phyloP scores from a whole-genome alignment of 2,888 invertebrate species.

The Ectropis crepuscularia region DNA sequence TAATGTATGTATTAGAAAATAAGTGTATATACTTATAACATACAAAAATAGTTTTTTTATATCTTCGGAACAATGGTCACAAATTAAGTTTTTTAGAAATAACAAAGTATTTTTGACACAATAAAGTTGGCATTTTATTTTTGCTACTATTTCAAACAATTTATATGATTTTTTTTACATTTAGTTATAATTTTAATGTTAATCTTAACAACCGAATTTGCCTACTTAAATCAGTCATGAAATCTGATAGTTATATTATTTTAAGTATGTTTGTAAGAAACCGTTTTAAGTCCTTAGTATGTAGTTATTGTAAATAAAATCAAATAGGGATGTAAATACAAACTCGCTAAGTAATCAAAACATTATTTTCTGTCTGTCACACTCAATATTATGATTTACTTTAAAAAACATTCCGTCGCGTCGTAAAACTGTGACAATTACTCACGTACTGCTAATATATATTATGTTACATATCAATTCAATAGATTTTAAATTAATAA shows the following conservation, averaged over 20 bases:
- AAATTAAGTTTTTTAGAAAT: constrained; percentile 1
- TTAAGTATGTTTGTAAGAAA: constrained; percentile 1
- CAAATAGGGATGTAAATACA: constrained; percentile 7
- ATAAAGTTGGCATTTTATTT: constrained; percentile 9
- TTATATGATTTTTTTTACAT: constrained; percentile 14
- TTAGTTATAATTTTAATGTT: constrained; percentile 4
- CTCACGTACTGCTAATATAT: no score
- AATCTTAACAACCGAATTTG: constrained; percentile 20
- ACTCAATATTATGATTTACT: not conserved
- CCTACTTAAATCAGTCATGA: constrained; percentile 19
- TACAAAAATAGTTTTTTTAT: not conserved
- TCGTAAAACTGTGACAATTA: no score
- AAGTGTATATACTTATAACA: constrained; percentile 43
- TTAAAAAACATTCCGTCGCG: no score
- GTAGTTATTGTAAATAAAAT: constrained; percentile 3
- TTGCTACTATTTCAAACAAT: constrained; percentile 13
- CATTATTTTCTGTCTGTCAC: no score
- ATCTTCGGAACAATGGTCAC: not conserved
- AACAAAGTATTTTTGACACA: constrained; percentile 5
- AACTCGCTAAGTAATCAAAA: no score
- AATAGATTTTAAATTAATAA: no score
- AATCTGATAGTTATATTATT: constrained; percentile 21
- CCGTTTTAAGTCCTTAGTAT: constrained; percentile 7
- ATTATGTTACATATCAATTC: no score
- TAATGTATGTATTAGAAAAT: constrained; percentile 66